These are phyloP conservation scores for Morpho deidamia DNA, from an alignment of 2,888 invertebrate species.

Conservation along the genomic window DNA sequence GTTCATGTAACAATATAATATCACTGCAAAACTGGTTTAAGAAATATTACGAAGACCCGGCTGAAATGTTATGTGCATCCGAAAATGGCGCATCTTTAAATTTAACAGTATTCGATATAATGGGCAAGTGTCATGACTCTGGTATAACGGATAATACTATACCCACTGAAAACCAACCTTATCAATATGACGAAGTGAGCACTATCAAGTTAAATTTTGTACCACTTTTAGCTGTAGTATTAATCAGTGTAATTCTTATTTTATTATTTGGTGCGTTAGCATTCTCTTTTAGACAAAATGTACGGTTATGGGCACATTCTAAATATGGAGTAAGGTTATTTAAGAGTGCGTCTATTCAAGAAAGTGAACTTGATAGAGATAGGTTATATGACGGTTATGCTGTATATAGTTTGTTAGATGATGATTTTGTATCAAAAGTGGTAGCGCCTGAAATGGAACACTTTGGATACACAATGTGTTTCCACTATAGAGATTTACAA, in stretches of 20 bases:
- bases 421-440: conserved; percentile 82
- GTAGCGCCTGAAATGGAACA: conserved; percentile 87
- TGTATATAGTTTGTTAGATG: conserved; percentile 90
- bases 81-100: conserved; percentile 64
- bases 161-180: conserved; percentile 76
- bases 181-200: conserved; percentile 82
- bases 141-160: conserved; percentile 74
- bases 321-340: conserved; percentile 88
- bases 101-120: conserved; percentile 65
- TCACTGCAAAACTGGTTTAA: conserved; percentile 83
- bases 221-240: conserved; percentile 85
- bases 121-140: conserved; percentile 70
- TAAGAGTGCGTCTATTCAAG: conserved; percentile 79
- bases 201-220: conserved; percentile 83
- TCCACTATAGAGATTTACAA: conserved; percentile 82
- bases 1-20: conserved; percentile 84
- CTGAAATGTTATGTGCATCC: conserved; percentile 82
- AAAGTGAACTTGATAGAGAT: conserved; percentile 80
- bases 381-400: conserved; percentile 92
- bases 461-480: conserved; percentile 80
- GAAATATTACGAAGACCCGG: conserved; percentile 80
- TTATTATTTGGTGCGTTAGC: conserved; percentile 84
- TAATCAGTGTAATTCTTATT: conserved; percentile 84
- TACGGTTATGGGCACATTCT: conserved; percentile 88
- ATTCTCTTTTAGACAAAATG: conserved; percentile 87